Percentiles rank a stretch among this genome's conserved stretches.
Conservation (phyloP, 2,113 vertebrate species). For the Camelus bactrianus region DNA sequence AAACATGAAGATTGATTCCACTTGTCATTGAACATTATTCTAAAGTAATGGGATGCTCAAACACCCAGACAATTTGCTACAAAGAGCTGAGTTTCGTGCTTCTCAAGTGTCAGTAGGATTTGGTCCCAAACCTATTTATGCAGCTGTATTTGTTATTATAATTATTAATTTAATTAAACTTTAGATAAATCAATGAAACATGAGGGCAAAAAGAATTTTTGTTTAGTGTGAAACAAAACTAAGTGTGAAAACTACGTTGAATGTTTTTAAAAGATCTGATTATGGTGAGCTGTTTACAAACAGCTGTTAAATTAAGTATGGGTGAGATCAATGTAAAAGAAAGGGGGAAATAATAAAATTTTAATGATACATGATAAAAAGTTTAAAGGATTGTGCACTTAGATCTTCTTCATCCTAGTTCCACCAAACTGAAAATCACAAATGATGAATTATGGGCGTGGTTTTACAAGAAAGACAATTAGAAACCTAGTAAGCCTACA, state of each 20-base stretch:
- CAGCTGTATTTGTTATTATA: not conserved
- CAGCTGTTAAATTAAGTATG: not conserved
- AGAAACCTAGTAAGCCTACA: not conserved
- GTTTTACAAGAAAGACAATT: conserved; percentile 20
- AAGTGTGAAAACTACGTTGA: not conserved
- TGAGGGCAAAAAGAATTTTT: conserved; percentile 10
- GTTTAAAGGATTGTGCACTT: not conserved
- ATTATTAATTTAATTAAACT: not conserved
- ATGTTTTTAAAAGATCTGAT: conserved; percentile 46
- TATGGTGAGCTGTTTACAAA: conserved; percentile 16
- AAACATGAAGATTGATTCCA: not conserved
- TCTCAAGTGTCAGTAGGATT: not conserved
- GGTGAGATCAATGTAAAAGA: not conserved
- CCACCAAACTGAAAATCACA: conserved; percentile 14
- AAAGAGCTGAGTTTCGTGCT: not conserved
- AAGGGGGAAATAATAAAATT: not conserved
- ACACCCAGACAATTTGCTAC: not conserved
- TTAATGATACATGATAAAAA: not conserved
- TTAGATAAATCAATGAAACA: conserved; percentile 16
- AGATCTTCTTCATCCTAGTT: conserved; percentile 37
- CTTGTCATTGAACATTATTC: not conserved
- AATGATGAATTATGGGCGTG: not conserved
- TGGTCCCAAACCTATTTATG: not conserved
- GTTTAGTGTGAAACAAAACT: conserved; percentile 15
- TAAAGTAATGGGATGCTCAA: not conserved